Evolutionary conservation across 2,113 vertebrate genomes (phyloP).

Genomic region (Lagopus leucura): DNA sequence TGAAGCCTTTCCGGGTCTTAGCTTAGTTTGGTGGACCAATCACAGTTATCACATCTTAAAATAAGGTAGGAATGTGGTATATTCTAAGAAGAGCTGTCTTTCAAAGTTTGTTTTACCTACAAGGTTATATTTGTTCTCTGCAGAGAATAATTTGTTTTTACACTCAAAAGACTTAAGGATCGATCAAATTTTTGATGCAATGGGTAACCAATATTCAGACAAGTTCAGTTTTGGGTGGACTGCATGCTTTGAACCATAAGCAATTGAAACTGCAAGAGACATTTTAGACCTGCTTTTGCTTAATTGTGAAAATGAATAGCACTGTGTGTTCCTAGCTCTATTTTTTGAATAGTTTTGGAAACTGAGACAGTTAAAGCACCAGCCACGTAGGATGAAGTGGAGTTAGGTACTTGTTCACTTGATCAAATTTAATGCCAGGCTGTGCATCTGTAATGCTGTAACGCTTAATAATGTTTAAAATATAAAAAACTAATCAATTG

Average conservation of each 20-base stretch:
- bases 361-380: background rate
- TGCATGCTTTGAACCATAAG: background rate
- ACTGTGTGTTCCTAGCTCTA: background rate
- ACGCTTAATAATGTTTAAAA: background rate
- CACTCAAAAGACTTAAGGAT: background rate
- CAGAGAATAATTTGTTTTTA: background rate
- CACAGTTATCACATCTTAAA: background rate
- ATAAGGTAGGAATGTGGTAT: background rate
- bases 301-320: background rate
- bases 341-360: background rate
- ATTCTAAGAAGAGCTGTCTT: background rate
- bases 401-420: background rate
- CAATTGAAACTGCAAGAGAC: background rate
- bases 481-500: background rate
- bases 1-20: background rate
- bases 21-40: background rate
- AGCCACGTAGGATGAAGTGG: background rate
- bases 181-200: background rate
- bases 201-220: background rate
- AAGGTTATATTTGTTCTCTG: background rate
- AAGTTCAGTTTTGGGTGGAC: background rate
- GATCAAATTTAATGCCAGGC: background rate
- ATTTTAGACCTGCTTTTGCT: background rate
- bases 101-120: background rate
- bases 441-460: background rate